These are phyloP conservation scores for Pao palembangensis DNA, from an alignment of 2,113 vertebrate genomes.

Conservation along the genomic window DNA sequence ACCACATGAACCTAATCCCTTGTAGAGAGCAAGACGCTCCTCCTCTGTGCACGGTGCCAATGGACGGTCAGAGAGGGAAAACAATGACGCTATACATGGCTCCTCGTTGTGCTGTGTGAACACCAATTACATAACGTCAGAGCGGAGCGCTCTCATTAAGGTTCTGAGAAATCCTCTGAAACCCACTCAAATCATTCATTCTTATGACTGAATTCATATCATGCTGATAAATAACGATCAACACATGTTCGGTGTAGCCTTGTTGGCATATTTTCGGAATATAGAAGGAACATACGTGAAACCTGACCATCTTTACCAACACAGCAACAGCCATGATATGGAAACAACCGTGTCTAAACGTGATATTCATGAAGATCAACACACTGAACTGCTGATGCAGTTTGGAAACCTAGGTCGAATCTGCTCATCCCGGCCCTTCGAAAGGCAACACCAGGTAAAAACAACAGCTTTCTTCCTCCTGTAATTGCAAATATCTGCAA, in stretches of 20 bases:
- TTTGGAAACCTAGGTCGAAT: conserved; percentile 30
- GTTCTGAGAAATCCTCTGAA: conserved; percentile 16
- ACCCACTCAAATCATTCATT: not conserved
- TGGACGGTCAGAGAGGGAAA: conserved; percentile 45
- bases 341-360: no score
- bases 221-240: no score
- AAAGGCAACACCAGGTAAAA: conserved; percentile 11
- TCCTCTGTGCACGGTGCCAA: conserved; percentile 41
- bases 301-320: not conserved
- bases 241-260: no score
- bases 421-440: not conserved
- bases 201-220: no score
- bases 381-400: not conserved
- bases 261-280: no score
- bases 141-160: conserved; percentile 50
- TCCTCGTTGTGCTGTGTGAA: conserved; percentile 60
- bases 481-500: conserved; percentile 2
- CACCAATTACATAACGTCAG: conserved; percentile 72
- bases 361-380: not conserved
- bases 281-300: no score
- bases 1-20: conserved; percentile 60
- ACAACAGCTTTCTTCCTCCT: conserved; percentile 1
- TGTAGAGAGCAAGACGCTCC: conserved; percentile 50
- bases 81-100: conserved; percentile 65
- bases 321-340: conserved; percentile 8